Evolutionary conservation across 2,113 vertebrate species (phyloP).

Genomic region (Columba livia): DNA sequence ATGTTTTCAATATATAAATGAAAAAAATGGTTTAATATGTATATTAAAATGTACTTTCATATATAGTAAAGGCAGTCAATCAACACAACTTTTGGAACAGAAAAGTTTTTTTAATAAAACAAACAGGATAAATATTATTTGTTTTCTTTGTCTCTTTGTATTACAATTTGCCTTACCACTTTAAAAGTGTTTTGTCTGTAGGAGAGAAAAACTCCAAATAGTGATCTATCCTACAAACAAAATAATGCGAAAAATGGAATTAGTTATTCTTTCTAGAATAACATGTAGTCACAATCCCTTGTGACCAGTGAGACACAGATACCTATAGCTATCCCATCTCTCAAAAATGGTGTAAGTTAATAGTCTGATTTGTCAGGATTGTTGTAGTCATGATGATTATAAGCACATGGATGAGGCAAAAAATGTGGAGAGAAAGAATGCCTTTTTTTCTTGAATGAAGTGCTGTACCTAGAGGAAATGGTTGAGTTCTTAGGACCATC

Average conservation of each 20-base stretch:
- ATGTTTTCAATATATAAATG: conserved; percentile 12
- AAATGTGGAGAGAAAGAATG: not conserved
- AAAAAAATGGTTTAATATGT: not conserved
- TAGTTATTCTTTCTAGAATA: not conserved
- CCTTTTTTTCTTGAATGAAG: not conserved
- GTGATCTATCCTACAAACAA: not conserved
- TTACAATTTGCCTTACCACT: not conserved
- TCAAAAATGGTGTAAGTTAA: not conserved
- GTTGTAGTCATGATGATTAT: not conserved
- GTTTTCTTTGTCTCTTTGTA: not conserved
- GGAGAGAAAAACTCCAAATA: not conserved
- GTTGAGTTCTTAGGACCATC: not conserved
- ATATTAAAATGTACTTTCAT: conserved; percentile 51
- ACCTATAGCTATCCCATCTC: not conserved
- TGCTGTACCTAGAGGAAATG: not conserved
- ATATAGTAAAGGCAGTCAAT: not conserved
- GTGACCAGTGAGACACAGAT: not conserved
- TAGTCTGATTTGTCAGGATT: not conserved
- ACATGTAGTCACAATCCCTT: not conserved
- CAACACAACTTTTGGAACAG: not conserved
- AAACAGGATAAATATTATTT: not conserved
- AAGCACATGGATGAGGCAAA: not conserved
- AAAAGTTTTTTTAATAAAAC: not conserved
- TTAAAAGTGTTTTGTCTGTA: not conserved
- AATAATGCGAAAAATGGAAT: not conserved